Conservation (phyloP, 2,888 invertebrate genomes). For the Eledone cirrhosa region DNA sequence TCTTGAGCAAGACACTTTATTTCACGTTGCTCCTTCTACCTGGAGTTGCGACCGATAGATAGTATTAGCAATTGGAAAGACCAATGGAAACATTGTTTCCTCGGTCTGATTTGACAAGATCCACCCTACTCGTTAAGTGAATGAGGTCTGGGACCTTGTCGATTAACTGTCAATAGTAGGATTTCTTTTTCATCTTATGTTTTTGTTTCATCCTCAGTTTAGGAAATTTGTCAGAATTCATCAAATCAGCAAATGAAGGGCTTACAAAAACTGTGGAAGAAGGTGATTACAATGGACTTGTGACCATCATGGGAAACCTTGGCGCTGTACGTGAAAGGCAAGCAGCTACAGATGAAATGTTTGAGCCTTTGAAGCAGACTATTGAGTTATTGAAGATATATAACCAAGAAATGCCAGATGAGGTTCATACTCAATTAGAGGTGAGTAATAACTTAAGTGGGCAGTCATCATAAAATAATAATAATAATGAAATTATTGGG, state of each 20-base stretch:
- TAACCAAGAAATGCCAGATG: conserved; percentile 95
- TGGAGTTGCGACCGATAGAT: no score
- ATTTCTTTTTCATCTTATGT: no score
- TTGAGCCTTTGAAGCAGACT: conserved; percentile 90
- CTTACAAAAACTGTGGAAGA: conserved; percentile 81
- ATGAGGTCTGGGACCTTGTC: no score
- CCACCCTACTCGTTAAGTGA: no score
- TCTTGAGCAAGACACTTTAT: no score
- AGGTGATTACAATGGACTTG: conserved; percentile 88
- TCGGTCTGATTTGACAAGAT: no score
- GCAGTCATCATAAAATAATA: no score
- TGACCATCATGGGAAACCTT: conserved; percentile 91
- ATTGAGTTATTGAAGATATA: conserved; percentile 92
- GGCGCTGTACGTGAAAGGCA: conserved; percentile 92
- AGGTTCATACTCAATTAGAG: conserved; percentile 88
- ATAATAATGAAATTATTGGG: no score
- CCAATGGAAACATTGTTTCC: no score
- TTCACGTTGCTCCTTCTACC: no score
- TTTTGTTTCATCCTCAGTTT: conserved; percentile 71
- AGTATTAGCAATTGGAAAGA: no score
- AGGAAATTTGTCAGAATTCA: conserved; percentile 85
- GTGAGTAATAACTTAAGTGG: conserved; percentile 66
- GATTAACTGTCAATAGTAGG: no score
- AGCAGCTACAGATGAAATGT: conserved; percentile 90
- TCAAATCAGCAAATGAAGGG: conserved; percentile 89